Evolutionary conservation across 2,797 vertebrate species (phyloP).

Genomic region (Hydrocynus forskahlii): DNA sequence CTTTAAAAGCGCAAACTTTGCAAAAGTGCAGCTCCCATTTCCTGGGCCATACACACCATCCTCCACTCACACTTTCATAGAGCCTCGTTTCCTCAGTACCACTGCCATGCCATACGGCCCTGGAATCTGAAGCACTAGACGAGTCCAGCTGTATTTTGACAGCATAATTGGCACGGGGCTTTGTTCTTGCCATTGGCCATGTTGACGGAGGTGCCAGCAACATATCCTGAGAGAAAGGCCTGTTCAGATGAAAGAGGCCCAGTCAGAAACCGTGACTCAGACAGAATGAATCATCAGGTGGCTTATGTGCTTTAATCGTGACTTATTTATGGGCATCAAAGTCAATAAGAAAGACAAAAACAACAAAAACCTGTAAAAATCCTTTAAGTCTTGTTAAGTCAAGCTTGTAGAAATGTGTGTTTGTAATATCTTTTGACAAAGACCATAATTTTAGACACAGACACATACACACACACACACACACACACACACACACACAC

Average conservation of each 20-base stretch:
- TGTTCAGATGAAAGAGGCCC: constrained; percentile 42
- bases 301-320: neutral
- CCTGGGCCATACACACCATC: neutral
- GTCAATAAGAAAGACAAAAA: neutral
- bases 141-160: constrained; percentile 83
- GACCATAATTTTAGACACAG: neutral
- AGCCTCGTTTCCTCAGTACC: constrained; percentile 64
- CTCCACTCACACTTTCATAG: constrained; percentile 36
- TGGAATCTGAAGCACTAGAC: constrained; percentile 79
- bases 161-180: constrained; percentile 80
- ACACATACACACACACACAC: neutral
- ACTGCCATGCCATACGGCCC: constrained; percentile 85
- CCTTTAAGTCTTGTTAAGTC: neutral
- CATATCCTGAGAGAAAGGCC: constrained; percentile 30
- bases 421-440: neutral
- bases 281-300: constrained; percentile 5
- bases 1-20: constrained; percentile 17
- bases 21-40: constrained; percentile 3
- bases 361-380: neutral
- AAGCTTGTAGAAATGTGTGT: neutral
- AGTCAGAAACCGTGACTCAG: neutral
- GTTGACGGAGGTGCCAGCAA: constrained; percentile 72
- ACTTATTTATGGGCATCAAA: constrained; percentile 20
- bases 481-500: constrained; percentile 1
- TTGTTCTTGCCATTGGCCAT: constrained; percentile 63